Base-by-base conservation (phyloP, 2,888 invertebrate species). In the Exocentrus adspersus region DNA sequence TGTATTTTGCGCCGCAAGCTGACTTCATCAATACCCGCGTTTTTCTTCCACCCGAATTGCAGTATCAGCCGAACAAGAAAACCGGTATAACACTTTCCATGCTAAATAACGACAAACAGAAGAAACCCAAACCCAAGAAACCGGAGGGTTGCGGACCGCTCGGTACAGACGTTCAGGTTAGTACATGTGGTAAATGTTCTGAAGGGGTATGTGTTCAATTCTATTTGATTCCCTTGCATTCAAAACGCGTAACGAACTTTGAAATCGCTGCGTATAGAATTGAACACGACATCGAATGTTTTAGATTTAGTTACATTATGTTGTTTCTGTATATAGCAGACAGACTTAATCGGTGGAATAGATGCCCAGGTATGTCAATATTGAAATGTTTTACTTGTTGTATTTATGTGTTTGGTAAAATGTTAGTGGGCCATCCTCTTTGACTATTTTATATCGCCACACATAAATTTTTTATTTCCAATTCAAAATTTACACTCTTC, bases 1-100 rank as follows among this genome's bases (percentile, higher is more conserved):
- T 95, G 93, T 94, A 94, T 86, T 95, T 94, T 84, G 88, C 90
- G 77, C 88, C 90, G 69, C 90, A 92, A 78, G 87, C 87, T 1
- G 89, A 90, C 41, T 90, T 92, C 80, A 85, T 88, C 71, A 95
- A 95, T 80, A 89, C 89, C 56, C 86, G 90, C 72, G 88, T 91
- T 50, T 96, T 94, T 84, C 86, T 96, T 76, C 95, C 95, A 19
- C 86, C 90, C 0, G 94, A 94, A 77, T 81, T 93, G 73, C 92
- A 92, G 84, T 83, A 82, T 70, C 84, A 84, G 68, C 83, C 84
- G 1, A 81, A 81, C 59, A 81, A 82, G 67, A 84, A 84, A 65
- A 77, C 79, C 1, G 81, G 80, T 24, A 81, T 84, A 54, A 82
- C 82, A 9, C 72, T 83, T 58, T 76, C 83, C 10, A 82, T 84